Base-by-base conservation (phyloP, 1,140 invertebrate genomes). In the Macrotrachela quadricornifera region DNA sequence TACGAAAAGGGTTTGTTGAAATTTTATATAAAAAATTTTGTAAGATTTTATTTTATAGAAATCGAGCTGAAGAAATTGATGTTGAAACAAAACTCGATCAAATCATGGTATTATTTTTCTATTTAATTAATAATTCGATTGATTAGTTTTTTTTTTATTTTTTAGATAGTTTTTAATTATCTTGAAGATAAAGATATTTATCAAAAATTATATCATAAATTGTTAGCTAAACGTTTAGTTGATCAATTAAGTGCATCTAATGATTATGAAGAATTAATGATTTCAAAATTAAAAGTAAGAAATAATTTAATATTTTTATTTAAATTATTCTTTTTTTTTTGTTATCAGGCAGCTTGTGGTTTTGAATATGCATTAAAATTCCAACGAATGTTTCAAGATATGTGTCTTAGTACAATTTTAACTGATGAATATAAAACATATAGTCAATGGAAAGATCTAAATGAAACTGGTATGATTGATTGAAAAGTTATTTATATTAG, bases 131-230 rank as follows among this genome's bases (percentile, higher is more conserved):
- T 30, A 4, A 30, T 8, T 30, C 3, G 8, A 4, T 30, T 30
- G 3, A 30, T 30, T 8, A 30, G 38, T 74, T 97, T 16, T 94
- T 92, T 72, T 87, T n/a, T n/a, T n/a, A n/a, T 96, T 83, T 85
- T 94, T 69, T 82, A 49, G 53, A 38, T 42, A 30, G 49, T 55
- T 30, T 99, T 97, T 72, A 96, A 96, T 72, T 97, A 97, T 66
- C 91, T 97, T 50, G 91, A 97, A 72, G 92, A 99, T 70, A 99
- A 97, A 73, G 94, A 99, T 71, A 90, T 97, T n/a, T 97, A 96
- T 72, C 91, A 96, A 71, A 96, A 94, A 66, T 96, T 95, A 71
- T 99, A 97, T 69, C 90, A 85, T 64, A 97, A 96, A 75, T 92
- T 96, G 87, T 71, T 97, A 54, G 90, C 90, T 6, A 96, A 95